Conservation (phyloP, 2,113 vertebrate species). For the Xenopus borealis region DNA sequence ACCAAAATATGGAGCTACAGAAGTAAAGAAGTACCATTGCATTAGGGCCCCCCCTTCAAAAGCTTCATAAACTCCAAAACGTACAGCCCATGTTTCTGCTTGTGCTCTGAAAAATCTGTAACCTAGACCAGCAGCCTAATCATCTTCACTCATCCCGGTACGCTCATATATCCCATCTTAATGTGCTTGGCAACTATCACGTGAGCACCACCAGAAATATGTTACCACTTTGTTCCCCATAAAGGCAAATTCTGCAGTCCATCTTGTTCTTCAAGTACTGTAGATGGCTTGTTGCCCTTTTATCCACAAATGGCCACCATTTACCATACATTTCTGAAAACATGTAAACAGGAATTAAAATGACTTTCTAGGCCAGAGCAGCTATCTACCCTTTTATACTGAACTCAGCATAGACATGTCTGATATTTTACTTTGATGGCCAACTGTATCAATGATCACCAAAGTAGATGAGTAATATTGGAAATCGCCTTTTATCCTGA, state of each 20-base stretch:
- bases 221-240: background rate
- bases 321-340: too few species aligned
- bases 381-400: too few species aligned
- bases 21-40: background rate
- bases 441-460: too few species aligned
- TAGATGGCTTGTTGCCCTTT: too few species aligned
- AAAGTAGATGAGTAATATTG: too few species aligned
- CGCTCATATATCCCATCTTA: background rate
- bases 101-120: background rate
- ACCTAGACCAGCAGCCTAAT: background rate
- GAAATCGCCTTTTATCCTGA: too few species aligned
- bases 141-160: background rate
- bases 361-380: too few species aligned
- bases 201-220: background rate
- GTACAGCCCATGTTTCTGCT: background rate
- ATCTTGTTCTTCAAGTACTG: too few species aligned
- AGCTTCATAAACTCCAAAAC: background rate
- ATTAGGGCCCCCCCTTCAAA: background rate
- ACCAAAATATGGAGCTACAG: too few species aligned
- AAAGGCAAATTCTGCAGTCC: background rate
- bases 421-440: too few species aligned
- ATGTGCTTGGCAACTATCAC: background rate
- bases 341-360: conserved; percentile 12
- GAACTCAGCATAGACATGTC: too few species aligned
- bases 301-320: too few species aligned